Evolutionary conservation across 2,888 invertebrate genomes (phyloP).

Genomic region (Punctoribates punctum): DNA sequence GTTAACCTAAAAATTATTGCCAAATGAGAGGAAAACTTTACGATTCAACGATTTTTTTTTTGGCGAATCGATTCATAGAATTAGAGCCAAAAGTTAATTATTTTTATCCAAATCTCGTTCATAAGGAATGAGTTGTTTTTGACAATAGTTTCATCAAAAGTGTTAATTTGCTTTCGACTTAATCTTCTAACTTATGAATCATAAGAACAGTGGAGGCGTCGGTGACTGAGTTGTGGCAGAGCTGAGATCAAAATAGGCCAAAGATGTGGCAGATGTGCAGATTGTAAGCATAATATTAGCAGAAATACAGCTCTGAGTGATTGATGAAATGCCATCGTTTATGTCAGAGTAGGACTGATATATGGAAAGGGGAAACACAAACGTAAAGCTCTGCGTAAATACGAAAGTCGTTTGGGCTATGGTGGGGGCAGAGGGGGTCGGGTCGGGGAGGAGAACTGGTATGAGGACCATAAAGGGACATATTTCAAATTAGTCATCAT

Average conservation of each 20-base stretch:
- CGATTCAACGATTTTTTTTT: neutral
- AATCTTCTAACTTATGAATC: slow-evolving; percentile 1
- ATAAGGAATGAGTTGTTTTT: slow-evolving; percentile 3
- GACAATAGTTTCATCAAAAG: neutral
- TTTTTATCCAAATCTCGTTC: too few relatives aligned
- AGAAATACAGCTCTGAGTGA: slow-evolving; percentile 29
- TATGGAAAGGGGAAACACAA: slow-evolving; percentile 29
- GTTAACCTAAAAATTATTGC: slow-evolving; percentile 3
- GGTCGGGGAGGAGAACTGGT: neutral
- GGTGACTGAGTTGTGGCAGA: neutral
- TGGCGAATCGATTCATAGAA: too few relatives aligned
- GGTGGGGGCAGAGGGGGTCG: slow-evolving; percentile 23
- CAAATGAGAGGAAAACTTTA: neutral
- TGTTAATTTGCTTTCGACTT: slow-evolving; percentile 19
- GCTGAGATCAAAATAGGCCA: slow-evolving; percentile 15
- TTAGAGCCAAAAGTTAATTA: too few relatives aligned
- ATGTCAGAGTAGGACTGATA: slow-evolving; percentile 14
- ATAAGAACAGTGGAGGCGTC: slow-evolving; percentile 12
- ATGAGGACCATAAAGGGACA: slow-evolving; percentile 43
- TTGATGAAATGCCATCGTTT: slow-evolving; percentile 37
- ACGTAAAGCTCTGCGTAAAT: neutral
- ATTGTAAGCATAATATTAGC: slow-evolving; percentile 21
- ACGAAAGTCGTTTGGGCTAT: neutral
- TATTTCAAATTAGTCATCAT: slow-evolving; percentile 49
- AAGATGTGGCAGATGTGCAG: slow-evolving; percentile 20